Evolutionary conservation across 2,113 vertebrate genomes (phyloP).

Genomic region (Solea senegalensis): DNA sequence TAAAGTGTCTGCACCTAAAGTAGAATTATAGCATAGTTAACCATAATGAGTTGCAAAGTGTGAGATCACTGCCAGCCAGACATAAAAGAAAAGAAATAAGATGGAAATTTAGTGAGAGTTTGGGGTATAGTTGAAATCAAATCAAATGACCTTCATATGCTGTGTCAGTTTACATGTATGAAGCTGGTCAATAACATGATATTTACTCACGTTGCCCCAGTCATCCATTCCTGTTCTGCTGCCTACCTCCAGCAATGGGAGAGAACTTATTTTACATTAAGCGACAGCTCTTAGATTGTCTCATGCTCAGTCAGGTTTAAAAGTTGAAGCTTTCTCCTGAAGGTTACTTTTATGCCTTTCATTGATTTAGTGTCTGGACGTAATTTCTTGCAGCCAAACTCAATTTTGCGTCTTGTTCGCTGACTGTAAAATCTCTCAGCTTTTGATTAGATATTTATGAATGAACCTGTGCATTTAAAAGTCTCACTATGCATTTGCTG

Average conservation of each 20-base stretch:
- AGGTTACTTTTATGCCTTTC: slow-evolving; percentile 22
- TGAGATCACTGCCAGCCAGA: slow-evolving; percentile 63
- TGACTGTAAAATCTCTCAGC: slow-evolving; percentile 12
- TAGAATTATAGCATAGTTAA: slow-evolving; percentile 77
- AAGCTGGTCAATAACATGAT: slow-evolving; percentile 32
- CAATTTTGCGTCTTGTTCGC: slow-evolving; percentile 22
- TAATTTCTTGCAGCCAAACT: slow-evolving; percentile 32
- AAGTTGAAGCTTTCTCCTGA: slow-evolving; percentile 14
- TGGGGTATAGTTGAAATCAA: slow-evolving; percentile 26
- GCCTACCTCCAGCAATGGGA: background rate
- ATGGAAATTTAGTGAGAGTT: slow-evolving; percentile 47
- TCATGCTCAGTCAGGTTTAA: slow-evolving; percentile 20
- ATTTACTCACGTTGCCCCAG: slow-evolving; percentile 19
- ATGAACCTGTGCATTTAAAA: slow-evolving; percentile 15
- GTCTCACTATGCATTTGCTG: slow-evolving; percentile 10
- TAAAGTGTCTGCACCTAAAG: slow-evolving; percentile 71
- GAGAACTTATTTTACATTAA: slow-evolving; percentile 1
- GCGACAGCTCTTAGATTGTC: slow-evolving; percentile 36
- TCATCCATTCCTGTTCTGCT: background rate
- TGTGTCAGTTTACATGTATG: slow-evolving; percentile 9
- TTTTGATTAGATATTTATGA: slow-evolving; percentile 36
- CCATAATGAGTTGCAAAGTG: slow-evolving; percentile 70
- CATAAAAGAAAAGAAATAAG: slow-evolving; percentile 60
- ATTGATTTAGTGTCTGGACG: slow-evolving; percentile 37
- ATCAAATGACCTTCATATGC: slow-evolving; percentile 16